Conservation (phyloP, 1,140 invertebrate species). For the Pollicipes pollicipes region DNA sequence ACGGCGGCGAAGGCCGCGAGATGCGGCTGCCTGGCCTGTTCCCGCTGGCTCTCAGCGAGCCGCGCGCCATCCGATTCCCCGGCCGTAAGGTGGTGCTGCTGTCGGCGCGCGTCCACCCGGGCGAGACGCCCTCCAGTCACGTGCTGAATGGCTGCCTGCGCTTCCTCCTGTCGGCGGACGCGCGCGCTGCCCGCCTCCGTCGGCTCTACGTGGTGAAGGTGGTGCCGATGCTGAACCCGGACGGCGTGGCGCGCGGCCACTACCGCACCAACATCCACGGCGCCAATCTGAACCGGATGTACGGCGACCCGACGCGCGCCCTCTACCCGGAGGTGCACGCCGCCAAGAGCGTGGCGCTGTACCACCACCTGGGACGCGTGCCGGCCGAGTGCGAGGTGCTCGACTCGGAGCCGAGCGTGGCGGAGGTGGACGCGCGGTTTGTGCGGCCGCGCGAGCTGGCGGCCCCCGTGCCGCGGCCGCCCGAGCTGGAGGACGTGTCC, state of each 20-base stretch:
- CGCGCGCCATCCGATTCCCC: conserved; percentile 38
- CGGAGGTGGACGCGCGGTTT: too few species aligned
- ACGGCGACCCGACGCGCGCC: conserved; percentile 47
- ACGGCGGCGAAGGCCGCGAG: conserved; percentile 35
- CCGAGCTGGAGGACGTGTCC: too few species aligned
- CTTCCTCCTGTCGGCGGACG: conserved; percentile 50
- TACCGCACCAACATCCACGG: conserved; percentile 77
- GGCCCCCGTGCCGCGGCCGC: too few species aligned
- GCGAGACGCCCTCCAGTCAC: conserved; percentile 84
- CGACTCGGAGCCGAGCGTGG: too few species aligned
- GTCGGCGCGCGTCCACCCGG: conserved; percentile 76
- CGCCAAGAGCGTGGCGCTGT: too few species aligned
- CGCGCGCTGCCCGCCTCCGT: conserved; percentile 45
- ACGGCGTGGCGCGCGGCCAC: conserved; percentile 73
- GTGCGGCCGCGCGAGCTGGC: too few species aligned
- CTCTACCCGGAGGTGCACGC: too few species aligned
- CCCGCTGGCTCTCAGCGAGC: conserved; percentile 35
- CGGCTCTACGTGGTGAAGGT: conserved; percentile 75
- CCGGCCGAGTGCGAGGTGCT: too few species aligned
- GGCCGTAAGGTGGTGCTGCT: conserved; percentile 67
- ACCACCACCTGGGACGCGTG: too few species aligned
- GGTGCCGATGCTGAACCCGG: conserved; percentile 82
- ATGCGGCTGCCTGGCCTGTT: conserved; percentile 31
- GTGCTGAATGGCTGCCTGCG: conserved; percentile 81
- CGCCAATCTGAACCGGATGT: conserved; percentile 74